phyloP scores from a whole-genome alignment of 2,888 invertebrate species.

The Microchrysa polita region DNA sequence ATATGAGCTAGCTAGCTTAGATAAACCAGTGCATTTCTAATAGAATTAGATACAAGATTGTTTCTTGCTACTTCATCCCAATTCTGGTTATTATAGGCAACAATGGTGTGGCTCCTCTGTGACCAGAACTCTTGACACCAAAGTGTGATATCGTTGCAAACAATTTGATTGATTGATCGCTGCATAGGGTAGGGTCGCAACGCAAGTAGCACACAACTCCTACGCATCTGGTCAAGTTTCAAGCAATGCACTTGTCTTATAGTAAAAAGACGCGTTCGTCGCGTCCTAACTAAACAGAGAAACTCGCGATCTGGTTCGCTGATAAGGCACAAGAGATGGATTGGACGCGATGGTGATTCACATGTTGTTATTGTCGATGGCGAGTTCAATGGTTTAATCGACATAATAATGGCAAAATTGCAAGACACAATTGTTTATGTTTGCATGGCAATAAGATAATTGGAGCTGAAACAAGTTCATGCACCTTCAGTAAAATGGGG shows the following conservation, averaged over 20 bases:
- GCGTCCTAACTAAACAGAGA: too few species aligned
- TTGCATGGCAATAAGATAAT: too few species aligned
- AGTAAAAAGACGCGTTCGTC: neutral
- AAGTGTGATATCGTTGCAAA: neutral
- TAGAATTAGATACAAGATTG: neutral
- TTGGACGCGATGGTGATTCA: constrained; percentile 2
- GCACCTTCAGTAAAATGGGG: too few species aligned
- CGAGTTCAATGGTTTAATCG: constrained; percentile 6
- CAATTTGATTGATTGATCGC: neutral
- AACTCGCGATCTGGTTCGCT: neutral
- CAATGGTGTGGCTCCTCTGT: neutral
- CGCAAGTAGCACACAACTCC: neutral
- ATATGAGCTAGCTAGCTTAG: too few species aligned
- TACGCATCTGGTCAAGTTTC: neutral
- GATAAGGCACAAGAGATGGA: neutral
- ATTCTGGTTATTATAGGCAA: neutral
- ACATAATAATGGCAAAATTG: too few species aligned
- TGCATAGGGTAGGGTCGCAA: too few species aligned
- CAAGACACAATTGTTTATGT: too few species aligned
- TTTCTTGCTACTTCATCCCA: neutral
- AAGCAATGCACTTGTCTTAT: neutral
- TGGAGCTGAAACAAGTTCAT: too few species aligned
- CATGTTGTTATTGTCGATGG: constrained; percentile 12
- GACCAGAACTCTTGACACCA: constrained; percentile 1
- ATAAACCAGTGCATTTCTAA: too few species aligned